phyloP scores from a whole-genome alignment of 92 coral and sea anemone genomes.

The Zoanthus solanderi region DNA sequence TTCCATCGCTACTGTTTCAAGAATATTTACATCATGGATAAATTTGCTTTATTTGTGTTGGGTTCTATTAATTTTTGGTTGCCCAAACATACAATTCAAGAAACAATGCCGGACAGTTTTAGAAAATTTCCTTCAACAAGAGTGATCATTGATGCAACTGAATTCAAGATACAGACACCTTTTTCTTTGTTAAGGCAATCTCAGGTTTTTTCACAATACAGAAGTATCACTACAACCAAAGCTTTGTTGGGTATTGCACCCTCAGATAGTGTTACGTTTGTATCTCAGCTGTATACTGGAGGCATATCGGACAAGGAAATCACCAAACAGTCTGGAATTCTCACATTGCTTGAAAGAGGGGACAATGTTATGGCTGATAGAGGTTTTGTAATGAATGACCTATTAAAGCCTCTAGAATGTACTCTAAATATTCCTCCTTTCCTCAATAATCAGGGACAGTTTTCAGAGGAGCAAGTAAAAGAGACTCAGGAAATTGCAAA shows the following conservation, averaged over 20 bases:
- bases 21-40: too few relatives aligned
- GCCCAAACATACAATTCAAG: too few relatives aligned
- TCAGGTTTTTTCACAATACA: slow-evolving; percentile 27
- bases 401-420: slow-evolving; percentile 18
- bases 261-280: slow-evolving; percentile 46
- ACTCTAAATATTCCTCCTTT: slow-evolving; percentile 37
- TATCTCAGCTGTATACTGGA: slow-evolving; percentile 50
- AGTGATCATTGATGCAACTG: slow-evolving; percentile 50
- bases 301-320: slow-evolving; percentile 48
- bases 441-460: slow-evolving; percentile 38
- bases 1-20: too few relatives aligned
- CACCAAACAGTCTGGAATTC: slow-evolving; percentile 45
- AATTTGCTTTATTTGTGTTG: too few relatives aligned
- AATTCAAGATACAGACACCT: slow-evolving; percentile 44
- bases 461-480: slow-evolving; percentile 19
- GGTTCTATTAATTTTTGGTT: too few relatives aligned
- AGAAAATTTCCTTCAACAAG: neutral
- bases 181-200: slow-evolving; percentile 37
- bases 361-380: slow-evolving; percentile 54
- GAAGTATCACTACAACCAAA: slow-evolving; percentile 51
- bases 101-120: too few relatives aligned
- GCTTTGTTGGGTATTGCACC: slow-evolving; percentile 47
- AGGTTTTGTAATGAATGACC: slow-evolving; percentile 42
- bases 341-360: slow-evolving; percentile 33
- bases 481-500: neutral